phyloP scores from a whole-genome alignment of 2,113 vertebrate genomes.

The Oryzias celebensis region DNA sequence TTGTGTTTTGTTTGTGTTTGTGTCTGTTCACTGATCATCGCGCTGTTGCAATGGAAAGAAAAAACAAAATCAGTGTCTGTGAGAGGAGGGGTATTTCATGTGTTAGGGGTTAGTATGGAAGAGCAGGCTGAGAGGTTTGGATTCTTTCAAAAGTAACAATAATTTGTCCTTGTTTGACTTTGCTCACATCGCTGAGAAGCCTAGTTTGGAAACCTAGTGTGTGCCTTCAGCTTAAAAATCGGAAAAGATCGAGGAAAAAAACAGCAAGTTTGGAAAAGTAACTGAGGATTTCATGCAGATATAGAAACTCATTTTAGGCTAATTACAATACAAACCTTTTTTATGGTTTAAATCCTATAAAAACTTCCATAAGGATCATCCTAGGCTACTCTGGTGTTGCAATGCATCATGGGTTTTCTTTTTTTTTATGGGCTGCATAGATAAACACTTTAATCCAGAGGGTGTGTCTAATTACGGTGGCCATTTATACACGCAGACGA shows the following conservation, averaged over 20 bases:
- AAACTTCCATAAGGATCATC: too few species aligned
- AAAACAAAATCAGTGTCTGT: background rate
- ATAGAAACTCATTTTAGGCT: too few species aligned
- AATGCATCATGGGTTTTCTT: constrained; percentile 11
- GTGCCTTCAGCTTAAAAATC: too few species aligned
- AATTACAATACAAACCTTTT: too few species aligned
- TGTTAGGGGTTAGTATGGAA: background rate
- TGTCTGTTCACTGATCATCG: constrained; percentile 55
- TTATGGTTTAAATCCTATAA: too few species aligned
- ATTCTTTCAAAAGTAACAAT: constrained; percentile 28
- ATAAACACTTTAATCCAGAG: constrained; percentile 20
- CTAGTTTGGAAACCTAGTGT: background rate
- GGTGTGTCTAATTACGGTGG: background rate
- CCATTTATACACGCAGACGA: constrained; percentile 30
- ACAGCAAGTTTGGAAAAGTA: too few species aligned
- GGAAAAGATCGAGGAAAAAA: too few species aligned
- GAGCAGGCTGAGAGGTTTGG: background rate
- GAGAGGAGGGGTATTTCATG: background rate
- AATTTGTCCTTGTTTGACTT: constrained; percentile 62
- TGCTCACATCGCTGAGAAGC: background rate
- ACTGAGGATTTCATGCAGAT: too few species aligned
- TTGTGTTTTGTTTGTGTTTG: constrained; percentile 45
- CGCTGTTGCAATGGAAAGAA: constrained; percentile 44
- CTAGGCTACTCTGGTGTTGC: background rate
- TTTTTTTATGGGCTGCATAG: constrained; percentile 1